Conservation (phyloP, 2,113 vertebrate species). For the Rousettus leschenaultii region DNA sequence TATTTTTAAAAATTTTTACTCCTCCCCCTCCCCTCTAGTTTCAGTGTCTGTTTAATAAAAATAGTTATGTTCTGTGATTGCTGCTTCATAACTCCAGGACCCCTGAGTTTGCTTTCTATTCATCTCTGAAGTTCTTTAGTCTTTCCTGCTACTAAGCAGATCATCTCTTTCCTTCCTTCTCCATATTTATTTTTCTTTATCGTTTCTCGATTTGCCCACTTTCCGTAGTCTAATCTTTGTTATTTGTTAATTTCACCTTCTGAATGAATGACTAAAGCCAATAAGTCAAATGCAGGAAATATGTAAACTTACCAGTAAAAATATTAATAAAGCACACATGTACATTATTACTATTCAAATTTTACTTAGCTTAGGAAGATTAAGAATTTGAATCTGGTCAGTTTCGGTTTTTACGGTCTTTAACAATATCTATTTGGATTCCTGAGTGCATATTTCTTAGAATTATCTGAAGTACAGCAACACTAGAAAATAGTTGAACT, state of each 20-base stretch:
- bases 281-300: background rate
- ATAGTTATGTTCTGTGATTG: background rate
- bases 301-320: background rate
- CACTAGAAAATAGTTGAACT: background rate
- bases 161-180: background rate
- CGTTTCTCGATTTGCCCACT: background rate
- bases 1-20: too few relatives aligned
- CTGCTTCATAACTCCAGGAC: background rate
- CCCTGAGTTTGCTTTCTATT: background rate
- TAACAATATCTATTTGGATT: background rate
- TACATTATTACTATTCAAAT: background rate
- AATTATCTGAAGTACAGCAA: background rate
- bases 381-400: background rate
- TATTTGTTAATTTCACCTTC: background rate
- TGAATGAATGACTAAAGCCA: background rate
- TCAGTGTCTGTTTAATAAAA: background rate
- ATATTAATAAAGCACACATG: background rate
- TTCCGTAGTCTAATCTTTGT: background rate
- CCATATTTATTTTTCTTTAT: background rate
- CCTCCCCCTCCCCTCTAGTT: too few relatives aligned
- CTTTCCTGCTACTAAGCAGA: background rate
- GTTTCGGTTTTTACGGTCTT: background rate
- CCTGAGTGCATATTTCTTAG: background rate
- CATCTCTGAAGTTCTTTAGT: background rate
- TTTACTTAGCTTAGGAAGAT: slow-evolving; percentile 27